Evolutionary conservation across 2,113 vertebrate species (phyloP).

Genomic region (Epinephelus cyanopodus): DNA sequence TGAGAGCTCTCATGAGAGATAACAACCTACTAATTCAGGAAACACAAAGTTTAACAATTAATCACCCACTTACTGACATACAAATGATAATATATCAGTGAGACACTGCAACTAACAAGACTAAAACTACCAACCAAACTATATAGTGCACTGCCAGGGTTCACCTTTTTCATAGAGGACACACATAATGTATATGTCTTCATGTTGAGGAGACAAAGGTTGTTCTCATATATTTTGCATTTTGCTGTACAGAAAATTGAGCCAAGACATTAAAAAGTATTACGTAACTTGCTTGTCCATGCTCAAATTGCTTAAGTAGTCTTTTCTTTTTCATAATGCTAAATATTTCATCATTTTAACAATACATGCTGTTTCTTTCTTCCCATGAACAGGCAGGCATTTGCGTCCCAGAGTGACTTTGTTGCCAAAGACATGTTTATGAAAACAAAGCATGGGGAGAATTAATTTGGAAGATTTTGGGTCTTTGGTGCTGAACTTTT

Average conservation of each 20-base stretch:
- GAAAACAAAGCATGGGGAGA: slow-evolving; percentile 1
- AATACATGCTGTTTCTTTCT: slow-evolving; percentile 19
- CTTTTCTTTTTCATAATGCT: slow-evolving; percentile 11
- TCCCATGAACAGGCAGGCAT: neutral
- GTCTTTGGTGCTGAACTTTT: slow-evolving; percentile 17
- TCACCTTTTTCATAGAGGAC: neutral
- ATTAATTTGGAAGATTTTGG: slow-evolving; percentile 31
- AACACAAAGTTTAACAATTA: slow-evolving; percentile 40
- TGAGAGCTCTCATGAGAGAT: neutral
- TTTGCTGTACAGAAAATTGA: neutral
- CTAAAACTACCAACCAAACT: slow-evolving; percentile 38
- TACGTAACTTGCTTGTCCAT: neutral
- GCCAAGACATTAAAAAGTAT: neutral
- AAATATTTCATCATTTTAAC: slow-evolving; percentile 50
- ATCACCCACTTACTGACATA: slow-evolving; percentile 24
- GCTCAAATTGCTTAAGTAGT: neutral
- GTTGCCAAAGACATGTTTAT: neutral
- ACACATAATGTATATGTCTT: slow-evolving; percentile 1
- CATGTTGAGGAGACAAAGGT: neutral
- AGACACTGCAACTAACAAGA: slow-evolving; percentile 12
- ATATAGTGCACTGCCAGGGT: neutral
- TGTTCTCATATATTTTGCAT: neutral
- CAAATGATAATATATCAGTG: neutral
- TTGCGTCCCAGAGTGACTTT: slow-evolving; percentile 25
- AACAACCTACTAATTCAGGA: slow-evolving; percentile 15